Conservation (phyloP, 1,140 invertebrate genomes). For the Nephila pilipes region DNA sequence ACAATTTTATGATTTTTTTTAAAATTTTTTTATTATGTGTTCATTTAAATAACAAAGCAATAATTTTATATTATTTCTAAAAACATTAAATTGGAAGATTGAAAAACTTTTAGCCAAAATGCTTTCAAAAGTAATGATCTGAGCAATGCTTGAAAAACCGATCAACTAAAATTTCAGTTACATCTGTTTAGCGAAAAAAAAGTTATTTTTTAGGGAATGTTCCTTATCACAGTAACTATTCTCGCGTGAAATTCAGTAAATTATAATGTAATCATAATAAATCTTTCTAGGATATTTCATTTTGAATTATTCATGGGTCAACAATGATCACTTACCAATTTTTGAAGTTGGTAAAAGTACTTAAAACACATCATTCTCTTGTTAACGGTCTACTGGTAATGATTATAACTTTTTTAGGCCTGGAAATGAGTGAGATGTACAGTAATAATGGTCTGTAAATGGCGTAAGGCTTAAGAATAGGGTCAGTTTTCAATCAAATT, state of each 20-base stretch:
- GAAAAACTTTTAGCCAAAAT: too few relatives aligned
- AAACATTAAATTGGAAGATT: too few relatives aligned
- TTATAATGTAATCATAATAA: neutral
- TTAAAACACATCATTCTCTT: neutral
- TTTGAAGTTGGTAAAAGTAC: conserved; percentile 22
- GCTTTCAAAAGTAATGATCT: too few relatives aligned
- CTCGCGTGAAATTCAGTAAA: neutral
- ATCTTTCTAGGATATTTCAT: neutral
- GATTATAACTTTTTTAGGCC: conserved; percentile 3
- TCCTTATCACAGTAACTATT: neutral
- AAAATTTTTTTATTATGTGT: too few relatives aligned
- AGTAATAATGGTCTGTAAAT: neutral
- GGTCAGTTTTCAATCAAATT: conserved; percentile 16
- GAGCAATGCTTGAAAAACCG: too few relatives aligned
- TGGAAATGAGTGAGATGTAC: neutral
- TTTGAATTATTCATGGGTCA: conserved; percentile 4
- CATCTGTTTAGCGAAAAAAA: neutral
- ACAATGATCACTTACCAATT: conserved; percentile 4
- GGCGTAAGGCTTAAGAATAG: neutral
- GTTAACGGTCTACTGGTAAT: conserved; percentile 31
- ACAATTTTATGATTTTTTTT: too few relatives aligned
- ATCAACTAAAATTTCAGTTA: too few relatives aligned
- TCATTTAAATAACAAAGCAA: too few relatives aligned
- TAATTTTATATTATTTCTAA: too few relatives aligned
- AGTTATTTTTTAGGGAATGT: neutral